phyloP scores from a whole-genome alignment of 2,888 invertebrate genomes.

The Xestia c-nigrum region DNA sequence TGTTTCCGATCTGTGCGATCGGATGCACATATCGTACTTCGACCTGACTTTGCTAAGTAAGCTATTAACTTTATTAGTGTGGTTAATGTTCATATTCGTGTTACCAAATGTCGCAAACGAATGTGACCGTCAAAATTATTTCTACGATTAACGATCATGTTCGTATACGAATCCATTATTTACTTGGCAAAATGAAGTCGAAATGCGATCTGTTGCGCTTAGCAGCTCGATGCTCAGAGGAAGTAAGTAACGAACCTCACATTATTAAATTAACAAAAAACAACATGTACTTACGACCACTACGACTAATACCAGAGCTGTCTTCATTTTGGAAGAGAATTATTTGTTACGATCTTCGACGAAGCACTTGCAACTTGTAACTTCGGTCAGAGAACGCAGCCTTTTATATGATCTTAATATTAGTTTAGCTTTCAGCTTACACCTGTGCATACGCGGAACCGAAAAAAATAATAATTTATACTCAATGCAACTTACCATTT shows the following conservation, averaged over 20 bases:
- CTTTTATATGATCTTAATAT: conserved; percentile 39
- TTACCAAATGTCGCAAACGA: too few species aligned
- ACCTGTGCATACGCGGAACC: conserved; percentile 4
- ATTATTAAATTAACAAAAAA: not conserved
- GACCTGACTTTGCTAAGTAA: too few species aligned
- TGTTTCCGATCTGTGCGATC: too few species aligned
- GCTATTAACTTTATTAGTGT: too few species aligned
- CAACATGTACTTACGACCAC: conserved; percentile 35
- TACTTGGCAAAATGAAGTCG: not conserved
- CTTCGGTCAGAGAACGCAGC: not conserved
- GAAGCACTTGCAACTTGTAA: conserved; percentile 18
- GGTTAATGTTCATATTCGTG: too few species aligned
- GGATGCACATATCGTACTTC: too few species aligned
- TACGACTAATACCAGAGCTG: not conserved
- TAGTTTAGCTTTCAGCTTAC: conserved; percentile 18
- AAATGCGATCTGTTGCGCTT: not conserved
- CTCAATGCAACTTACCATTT: not conserved
- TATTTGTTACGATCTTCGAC: not conserved
- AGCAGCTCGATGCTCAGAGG: not conserved
- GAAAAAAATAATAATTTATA: conserved; percentile 4
- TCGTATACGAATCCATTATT: too few species aligned
- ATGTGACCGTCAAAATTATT: too few species aligned
- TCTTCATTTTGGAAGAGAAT: conserved; percentile 12
- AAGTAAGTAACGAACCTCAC: not conserved
- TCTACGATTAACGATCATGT: too few species aligned